Conservation (phyloP, 2,113 vertebrate species). For the Dipodomys merriami region DNA sequence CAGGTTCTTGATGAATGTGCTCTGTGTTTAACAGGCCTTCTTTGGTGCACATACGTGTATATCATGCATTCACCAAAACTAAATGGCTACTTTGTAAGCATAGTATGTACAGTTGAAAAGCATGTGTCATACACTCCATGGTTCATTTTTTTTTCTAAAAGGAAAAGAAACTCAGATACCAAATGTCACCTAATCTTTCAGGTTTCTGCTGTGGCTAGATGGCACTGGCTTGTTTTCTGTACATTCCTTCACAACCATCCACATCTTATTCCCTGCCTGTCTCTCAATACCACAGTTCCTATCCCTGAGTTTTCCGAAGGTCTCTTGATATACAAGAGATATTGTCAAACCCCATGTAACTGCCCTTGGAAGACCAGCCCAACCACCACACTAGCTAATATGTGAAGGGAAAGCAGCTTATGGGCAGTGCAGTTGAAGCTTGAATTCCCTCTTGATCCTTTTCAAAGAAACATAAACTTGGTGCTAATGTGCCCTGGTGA, state of each 20-base stretch:
- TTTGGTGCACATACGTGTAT: slow-evolving; percentile 73
- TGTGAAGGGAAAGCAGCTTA: not conserved
- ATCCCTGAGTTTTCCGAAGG: slow-evolving; percentile 52
- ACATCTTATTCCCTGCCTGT: slow-evolving; percentile 82
- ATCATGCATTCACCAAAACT: slow-evolving; percentile 70
- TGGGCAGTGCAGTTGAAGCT: slow-evolving; percentile 30
- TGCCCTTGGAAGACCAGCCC: slow-evolving; percentile 21
- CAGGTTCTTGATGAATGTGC: slow-evolving; percentile 84
- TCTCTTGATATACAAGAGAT: slow-evolving; percentile 7
- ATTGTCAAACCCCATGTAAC: not conserved
- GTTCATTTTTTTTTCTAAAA: slow-evolving; percentile 60
- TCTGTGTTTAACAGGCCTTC: slow-evolving; percentile 79
- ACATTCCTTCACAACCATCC: slow-evolving; percentile 59
- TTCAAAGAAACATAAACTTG: slow-evolving; percentile 83
- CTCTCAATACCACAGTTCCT: slow-evolving; percentile 79
- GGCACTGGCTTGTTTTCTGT: slow-evolving; percentile 40
- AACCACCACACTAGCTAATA: not conserved
- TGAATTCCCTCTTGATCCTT: slow-evolving; percentile 67
- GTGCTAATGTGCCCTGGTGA: slow-evolving; percentile 89
- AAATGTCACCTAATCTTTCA: slow-evolving; percentile 61
- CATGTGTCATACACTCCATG: slow-evolving; percentile 61
- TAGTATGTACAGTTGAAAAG: slow-evolving; percentile 72
- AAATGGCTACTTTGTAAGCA: slow-evolving; percentile 79
- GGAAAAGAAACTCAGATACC: slow-evolving; percentile 63
- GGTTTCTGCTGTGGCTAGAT: slow-evolving; percentile 52